These are phyloP conservation scores for Podilymbus podiceps DNA, from an alignment of 2,113 vertebrate genomes.

Conservation along the genomic window DNA sequence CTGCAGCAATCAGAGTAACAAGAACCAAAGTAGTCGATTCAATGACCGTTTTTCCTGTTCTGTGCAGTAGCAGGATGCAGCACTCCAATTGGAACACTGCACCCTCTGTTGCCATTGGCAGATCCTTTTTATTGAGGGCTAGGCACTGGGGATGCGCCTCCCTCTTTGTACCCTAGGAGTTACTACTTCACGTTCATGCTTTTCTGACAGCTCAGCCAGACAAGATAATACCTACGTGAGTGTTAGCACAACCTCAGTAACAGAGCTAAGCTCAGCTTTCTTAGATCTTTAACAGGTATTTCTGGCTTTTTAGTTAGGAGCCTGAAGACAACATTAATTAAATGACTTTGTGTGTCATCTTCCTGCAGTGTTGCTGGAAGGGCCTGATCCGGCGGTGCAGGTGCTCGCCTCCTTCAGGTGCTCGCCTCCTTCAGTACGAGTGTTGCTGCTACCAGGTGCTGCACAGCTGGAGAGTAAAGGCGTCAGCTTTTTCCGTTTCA, in stretches of 20 bases:
- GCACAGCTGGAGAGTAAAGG: neutral
- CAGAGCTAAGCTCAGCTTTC: neutral
- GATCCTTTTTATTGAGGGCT: neutral
- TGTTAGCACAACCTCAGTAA: neutral
- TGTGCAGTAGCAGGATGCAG: fast-evolving
- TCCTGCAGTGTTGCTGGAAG: neutral
- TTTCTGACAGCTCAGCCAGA: neutral
- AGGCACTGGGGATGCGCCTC: fast-evolving
- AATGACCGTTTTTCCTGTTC: neutral
- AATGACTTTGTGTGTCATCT: neutral
- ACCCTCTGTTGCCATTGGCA: neutral
- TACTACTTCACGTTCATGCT: neutral
- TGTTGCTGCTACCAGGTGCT: neutral
- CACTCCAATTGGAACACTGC: fast-evolving
- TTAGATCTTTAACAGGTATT: neutral
- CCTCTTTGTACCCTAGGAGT: too few relatives aligned
- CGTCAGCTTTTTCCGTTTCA: neutral
- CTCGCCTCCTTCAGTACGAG: too few relatives aligned
- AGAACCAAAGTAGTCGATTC: neutral
- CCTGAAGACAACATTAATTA: neutral
- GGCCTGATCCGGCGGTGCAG: neutral
- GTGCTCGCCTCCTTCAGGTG: neutral
- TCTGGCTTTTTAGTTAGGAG: neutral
- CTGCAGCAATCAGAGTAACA: neutral
- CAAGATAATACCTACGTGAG: neutral